Base-by-base conservation (phyloP, 2,888 invertebrate species). In the Eristalis pertinax region DNA sequence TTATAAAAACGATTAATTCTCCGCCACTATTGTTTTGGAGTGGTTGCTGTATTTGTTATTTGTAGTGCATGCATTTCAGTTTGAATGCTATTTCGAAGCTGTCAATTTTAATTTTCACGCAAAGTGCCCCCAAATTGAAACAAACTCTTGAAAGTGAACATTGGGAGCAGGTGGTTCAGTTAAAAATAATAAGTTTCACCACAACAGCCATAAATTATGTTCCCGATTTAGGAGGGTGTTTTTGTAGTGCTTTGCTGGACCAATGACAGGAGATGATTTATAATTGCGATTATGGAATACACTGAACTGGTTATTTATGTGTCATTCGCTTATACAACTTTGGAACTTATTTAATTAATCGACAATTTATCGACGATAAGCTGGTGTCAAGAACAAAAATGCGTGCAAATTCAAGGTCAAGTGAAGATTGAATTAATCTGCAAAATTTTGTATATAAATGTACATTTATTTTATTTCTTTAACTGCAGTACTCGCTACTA, bases 21-120 rank as follows among this genome's bases (percentile, higher is more conserved):
- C 70, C 70, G 75, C 63, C 24, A 70, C 79, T 70, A 70, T 72
- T 84, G 63, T 29, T 15, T 32, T 32, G 63, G 26, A n/a, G 26
- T 22, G 38, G 41, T 35, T 75, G 62, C 32, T 15, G 69, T 70
- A 50, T 79, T 74, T 78, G 64, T 64, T 78, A 32, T 72, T 22
- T 56, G 41, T 10, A 11, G 32, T 32, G 32, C 8, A 32, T 32
- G 32, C 32, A 8, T 10, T 60, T 35, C 19, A n/a, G 13, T 11
- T 43, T 50, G 56, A 19, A 35, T 29, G 29, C 50, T 0, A 19
- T 62, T 72, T 62, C n/a, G 15, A 26, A 19, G 19, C 26, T 65
- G 38, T 56, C 41, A 38, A 60, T 68, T 76, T 43, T 62, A 26
- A 76, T 67, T 50, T 22, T 24, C 29, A 62, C 41, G 8, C 41